Percentiles rank a stretch among this genome's conserved stretches.
phyloP scores from a whole-genome alignment of 1,140 invertebrate genomes.

The Dryas iulia region DNA sequence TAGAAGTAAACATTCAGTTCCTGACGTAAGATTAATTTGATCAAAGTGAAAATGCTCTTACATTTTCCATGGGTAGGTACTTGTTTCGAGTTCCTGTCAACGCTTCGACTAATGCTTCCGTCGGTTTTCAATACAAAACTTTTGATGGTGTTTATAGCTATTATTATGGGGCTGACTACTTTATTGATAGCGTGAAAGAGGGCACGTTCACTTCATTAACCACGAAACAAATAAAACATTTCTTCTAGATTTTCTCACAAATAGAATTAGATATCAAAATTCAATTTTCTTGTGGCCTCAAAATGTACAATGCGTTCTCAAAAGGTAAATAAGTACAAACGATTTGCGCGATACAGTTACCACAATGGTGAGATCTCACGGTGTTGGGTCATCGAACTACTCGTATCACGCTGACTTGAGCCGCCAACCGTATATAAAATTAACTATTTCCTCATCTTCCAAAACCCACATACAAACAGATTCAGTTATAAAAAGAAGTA shows the following conservation, averaged over 20 bases:
- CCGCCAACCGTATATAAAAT: constrained; percentile 46
- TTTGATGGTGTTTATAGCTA: constrained; percentile 52
- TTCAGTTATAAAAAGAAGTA: neutral
- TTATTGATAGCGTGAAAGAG: neutral
- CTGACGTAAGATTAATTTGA: constrained; percentile 69
- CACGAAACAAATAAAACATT: neutral
- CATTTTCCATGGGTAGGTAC: constrained; percentile 67
- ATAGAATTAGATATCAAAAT: constrained; percentile 22
- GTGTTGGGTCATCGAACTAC: constrained; percentile 40
- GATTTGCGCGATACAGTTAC: constrained; percentile 59
- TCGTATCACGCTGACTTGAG: constrained; percentile 54
- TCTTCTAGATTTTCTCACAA: neutral
- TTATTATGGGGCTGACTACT: constrained; percentile 31
- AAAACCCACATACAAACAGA: constrained; percentile 16
- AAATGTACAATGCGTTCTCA: constrained; percentile 23
- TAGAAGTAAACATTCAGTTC: constrained; percentile 48
- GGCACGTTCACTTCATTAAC: neutral
- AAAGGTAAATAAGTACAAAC: constrained; percentile 39
- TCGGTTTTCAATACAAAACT: constrained; percentile 67
- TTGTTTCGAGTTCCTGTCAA: constrained; percentile 69
- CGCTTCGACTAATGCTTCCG: constrained; percentile 72
- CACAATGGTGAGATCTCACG: constrained; percentile 62
- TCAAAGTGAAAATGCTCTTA: constrained; percentile 64
- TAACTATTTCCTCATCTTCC: constrained; percentile 40
- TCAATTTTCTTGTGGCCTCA: constrained; percentile 41